A percentile compares a stretch with the other conserved stretches of the same genome.
Conservation (phyloP, 1,140 invertebrate genomes). For the Diorhabda sublineata region DNA sequence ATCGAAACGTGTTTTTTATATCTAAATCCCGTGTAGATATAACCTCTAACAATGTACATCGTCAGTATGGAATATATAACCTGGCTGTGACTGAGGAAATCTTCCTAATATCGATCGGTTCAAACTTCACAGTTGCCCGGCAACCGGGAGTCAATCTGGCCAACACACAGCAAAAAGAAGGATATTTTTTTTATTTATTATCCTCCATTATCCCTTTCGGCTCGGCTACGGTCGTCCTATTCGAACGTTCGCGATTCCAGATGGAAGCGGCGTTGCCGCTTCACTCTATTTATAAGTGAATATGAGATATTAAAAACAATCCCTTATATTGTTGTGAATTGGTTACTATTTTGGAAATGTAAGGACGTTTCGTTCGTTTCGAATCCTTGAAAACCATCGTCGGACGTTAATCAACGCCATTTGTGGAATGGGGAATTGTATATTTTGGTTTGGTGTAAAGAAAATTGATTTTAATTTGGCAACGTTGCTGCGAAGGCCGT, state of each 20-base stretch:
- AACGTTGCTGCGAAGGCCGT: constrained; percentile 16
- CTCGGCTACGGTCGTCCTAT: constrained; percentile 27
- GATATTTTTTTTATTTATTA: constrained; percentile 47
- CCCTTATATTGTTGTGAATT: no score
- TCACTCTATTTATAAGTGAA: not conserved
- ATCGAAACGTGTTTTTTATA: no score
- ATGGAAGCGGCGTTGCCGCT: constrained; percentile 3
- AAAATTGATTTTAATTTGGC: not conserved
- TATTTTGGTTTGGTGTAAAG: no score
- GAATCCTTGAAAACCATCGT: no score
- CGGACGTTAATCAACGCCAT: no score
- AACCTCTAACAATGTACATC: no score
- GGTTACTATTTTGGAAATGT: no score
- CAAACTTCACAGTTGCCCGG: constrained; percentile 41
- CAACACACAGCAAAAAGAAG: constrained; percentile 43
- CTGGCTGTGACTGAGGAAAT: constrained; percentile 38
- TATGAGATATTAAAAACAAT: no score
- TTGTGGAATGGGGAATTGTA: no score
- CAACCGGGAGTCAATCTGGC: constrained; percentile 46
- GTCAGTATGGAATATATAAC: no score
- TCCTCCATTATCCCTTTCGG: constrained; percentile 45
- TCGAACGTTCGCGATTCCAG: constrained; percentile 26
- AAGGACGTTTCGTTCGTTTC: no score
- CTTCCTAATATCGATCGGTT: constrained; percentile 45
- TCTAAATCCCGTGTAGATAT: no score